Evolutionary conservation across 2,113 vertebrate genomes (phyloP), one percentile per base, ranked within the genome.

Genomic region (Sceloporus undulatus): DNA sequence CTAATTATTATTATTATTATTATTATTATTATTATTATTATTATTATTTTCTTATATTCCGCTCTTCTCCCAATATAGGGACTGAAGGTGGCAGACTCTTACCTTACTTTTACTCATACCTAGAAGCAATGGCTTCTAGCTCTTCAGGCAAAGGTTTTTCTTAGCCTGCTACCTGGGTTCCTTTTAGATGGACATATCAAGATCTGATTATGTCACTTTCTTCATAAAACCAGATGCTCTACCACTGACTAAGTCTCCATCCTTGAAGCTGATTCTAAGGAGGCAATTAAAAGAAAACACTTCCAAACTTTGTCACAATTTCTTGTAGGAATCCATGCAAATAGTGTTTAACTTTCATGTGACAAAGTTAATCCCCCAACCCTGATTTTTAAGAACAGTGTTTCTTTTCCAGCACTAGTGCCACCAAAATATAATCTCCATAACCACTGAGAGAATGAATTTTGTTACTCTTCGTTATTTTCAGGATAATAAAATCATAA

Each of bases 401-500:
- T 95, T 96, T 68, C 95, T 95, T 93, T 89, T 93, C 91, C 94
- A 90, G 93, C 93, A 96, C 95, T 95, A 87, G 91, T 18, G 19
- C 65, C 27, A 74, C 88, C 93, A 93, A 95, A 93, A 96, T 94
- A 95, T 95, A 95, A 96, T 95, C 94, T 94, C 93, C 96, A 90
- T 91, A 96, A 96, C 94, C 91, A 95, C 88, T 96, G 95, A 94
- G 87, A 93, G 90, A 94, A 75, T 96, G 92, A 94, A 94, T 90
- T 96, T 93, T 95, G 94, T 96, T 96, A 95, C 92, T 95, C 91
- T 87, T 94, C 92, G 92, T 94, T 91, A 93, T 96, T 96, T 96
- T 96, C 94, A 93, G 90, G 90, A 94, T 96, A 97, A 97, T 97
- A 95, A 96, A 97, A 97, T 97, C 95, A 96, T 94, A 96, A 95